Conservation (phyloP, 2,888 invertebrate species). For the Epirrhoe tristata region DNA sequence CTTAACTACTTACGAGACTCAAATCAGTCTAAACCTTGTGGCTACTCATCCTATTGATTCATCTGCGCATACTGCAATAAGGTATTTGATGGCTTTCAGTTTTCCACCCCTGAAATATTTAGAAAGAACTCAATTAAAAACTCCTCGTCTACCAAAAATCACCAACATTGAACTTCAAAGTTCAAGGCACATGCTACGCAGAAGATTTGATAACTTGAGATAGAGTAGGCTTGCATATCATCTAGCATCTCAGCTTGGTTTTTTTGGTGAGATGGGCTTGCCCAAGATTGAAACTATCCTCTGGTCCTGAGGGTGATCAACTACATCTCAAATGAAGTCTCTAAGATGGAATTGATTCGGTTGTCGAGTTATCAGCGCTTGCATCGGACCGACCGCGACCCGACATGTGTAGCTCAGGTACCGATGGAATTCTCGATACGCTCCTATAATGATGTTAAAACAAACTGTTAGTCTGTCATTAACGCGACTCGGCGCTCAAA, state of each 20-base stretch:
- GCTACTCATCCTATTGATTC: no score
- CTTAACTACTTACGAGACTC: no score
- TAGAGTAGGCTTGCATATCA: no score
- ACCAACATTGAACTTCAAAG: background rate
- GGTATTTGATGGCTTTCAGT: no score
- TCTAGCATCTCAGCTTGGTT: no score
- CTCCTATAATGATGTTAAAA: constrained; percentile 85
- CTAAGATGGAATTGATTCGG: constrained; percentile 49
- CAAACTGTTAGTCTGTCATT: constrained; percentile 85
- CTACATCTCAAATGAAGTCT: constrained; percentile 48
- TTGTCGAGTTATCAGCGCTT: constrained; percentile 54
- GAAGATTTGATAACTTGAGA: no score
- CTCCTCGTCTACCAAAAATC: no score
- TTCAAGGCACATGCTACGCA: no score
- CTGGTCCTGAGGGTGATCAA: background rate
- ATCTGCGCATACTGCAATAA: background rate
- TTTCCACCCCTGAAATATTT: no score
- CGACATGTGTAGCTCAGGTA: constrained; percentile 70
- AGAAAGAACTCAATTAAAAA: no score
- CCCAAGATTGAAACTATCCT: background rate
- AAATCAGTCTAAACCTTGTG: no score
- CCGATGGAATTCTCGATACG: constrained; percentile 83
- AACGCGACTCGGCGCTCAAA: constrained; percentile 79
- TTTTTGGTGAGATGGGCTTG: background rate
- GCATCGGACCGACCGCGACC: constrained; percentile 57